Evolutionary conservation across 2,888 invertebrate genomes (phyloP), one percentile per base, ranked within the genome.

Genomic region (Tetropium fuscum): DNA sequence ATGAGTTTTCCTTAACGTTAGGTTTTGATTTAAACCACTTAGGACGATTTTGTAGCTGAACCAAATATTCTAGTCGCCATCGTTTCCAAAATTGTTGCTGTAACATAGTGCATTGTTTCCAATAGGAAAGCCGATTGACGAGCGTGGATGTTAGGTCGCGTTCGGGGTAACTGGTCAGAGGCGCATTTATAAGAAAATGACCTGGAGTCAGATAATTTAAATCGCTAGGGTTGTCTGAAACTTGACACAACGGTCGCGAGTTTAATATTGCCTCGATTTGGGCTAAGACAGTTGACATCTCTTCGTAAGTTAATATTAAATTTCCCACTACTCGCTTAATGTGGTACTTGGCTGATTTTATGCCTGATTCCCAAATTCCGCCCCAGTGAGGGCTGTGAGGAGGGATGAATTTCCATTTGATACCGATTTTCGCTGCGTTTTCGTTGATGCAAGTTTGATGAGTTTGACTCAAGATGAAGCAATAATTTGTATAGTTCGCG

Each of bases 221-320:
- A 19, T 40, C 40, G n/a, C 8, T 7, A 2, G 40, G 40, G n/a
- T 40, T n/a, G n/a, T 40, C 16, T n/a, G 40, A 40, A 3, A 18
- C 3, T 2, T 11, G 6, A 16, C 40, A 40, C 19, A 40, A 19
- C 4, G 40, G 40, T 8, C 40, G 11, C 2, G 40, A 40, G n/a
- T 40, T 40, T 4, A 40, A n/a, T 3, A 40, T 40, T 0, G 71
- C 66, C 56, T 79, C 75, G 10, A 40, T n/a, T 18, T 40, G 40
- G 8, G 2, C n/a, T 15, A 40, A 15, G 3, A 40, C 19, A 6
- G 40, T 40, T 8, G 19, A 11, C 2, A 40, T 8, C n/a, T 40
- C 18, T 40, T 40, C 18, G 10, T 16, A 40, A 2, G 19, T 40
- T 3, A 40, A 18, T 6, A 19, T n/a, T n/a, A 40, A 18, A 19